These are phyloP conservation scores for Neocrepidodera transversa DNA, from an alignment of 2,888 invertebrate species.

Conservation along the genomic window DNA sequence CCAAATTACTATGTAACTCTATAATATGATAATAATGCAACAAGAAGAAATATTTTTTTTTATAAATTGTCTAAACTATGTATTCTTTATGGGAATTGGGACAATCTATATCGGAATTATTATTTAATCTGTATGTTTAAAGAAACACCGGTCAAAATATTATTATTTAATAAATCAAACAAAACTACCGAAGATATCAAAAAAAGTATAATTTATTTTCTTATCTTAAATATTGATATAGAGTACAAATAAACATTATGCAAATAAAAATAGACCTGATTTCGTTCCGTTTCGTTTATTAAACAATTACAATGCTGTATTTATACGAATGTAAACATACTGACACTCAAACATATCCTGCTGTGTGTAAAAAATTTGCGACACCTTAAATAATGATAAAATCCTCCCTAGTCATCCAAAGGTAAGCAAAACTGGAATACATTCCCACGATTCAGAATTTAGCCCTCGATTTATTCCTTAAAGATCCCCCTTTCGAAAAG, in stretches of 20 bases:
- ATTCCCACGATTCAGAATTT: slow-evolving; percentile 33
- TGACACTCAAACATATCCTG: slow-evolving; percentile 31
- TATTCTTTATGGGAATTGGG: too few relatives aligned
- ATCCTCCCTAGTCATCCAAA: slow-evolving; percentile 30
- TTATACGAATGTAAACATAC: slow-evolving; percentile 34
- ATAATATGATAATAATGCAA: too few relatives aligned
- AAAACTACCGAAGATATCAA: background rate
- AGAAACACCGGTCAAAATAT: too few relatives aligned
- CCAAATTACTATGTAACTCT: too few relatives aligned
- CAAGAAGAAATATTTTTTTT: too few relatives aligned
- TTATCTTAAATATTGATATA: background rate
- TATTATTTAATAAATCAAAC: background rate
- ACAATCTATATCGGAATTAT: too few relatives aligned
- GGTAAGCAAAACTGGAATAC: slow-evolving; percentile 29
- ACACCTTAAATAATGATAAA: slow-evolving; percentile 24
- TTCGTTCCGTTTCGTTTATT: background rate
- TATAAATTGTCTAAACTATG: too few relatives aligned
- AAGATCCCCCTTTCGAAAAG: slow-evolving; percentile 39
- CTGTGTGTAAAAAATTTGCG: slow-evolving; percentile 21
- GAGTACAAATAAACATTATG: background rate
- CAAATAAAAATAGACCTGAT: background rate
- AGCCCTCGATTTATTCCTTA: slow-evolving; percentile 27
- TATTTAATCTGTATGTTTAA: too few relatives aligned
- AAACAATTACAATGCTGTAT: slow-evolving; percentile 1
- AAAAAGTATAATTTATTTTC: background rate